A percentile compares a stretch with the other conserved stretches of the same genome.
Conservation (phyloP, 2,888 invertebrate genomes). For the Hermaeophaga mercurialis region DNA sequence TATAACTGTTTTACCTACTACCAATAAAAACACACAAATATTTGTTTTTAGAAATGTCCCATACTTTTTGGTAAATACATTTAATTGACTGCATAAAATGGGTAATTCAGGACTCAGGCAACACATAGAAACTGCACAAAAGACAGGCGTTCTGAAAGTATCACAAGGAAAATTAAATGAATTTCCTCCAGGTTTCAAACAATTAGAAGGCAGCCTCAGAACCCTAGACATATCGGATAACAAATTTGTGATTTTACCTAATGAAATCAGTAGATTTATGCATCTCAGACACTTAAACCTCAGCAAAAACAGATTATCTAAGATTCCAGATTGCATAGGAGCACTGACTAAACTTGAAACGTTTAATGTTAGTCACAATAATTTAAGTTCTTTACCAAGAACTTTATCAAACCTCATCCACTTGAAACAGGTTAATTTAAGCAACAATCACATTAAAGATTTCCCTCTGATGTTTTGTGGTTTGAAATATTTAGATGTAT, state of each 20-base stretch:
- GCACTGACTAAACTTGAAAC: constrained; percentile 75
- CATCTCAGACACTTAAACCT: constrained; percentile 75
- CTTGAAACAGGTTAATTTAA: constrained; percentile 76
- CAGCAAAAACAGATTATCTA: constrained; percentile 81
- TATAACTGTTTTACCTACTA: too few relatives aligned
- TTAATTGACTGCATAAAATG: constrained; percentile 62
- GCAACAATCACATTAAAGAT: constrained; percentile 74
- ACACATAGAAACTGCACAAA: constrained; percentile 92
- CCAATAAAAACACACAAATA: too few relatives aligned
- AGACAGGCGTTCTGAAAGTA: constrained; percentile 92
- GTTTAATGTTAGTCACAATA: constrained; percentile 81
- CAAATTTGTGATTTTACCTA: constrained; percentile 77
- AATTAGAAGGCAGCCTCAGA: constrained; percentile 72
- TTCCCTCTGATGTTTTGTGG: constrained; percentile 83
- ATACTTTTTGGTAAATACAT: not conserved
- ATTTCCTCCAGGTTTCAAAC: constrained; percentile 72
- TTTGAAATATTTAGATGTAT: constrained; percentile 80
- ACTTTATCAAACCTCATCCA: constrained; percentile 68
- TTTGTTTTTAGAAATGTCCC: not conserved
- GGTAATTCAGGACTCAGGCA: constrained; percentile 89
- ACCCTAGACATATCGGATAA: constrained; percentile 94
- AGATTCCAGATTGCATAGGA: constrained; percentile 70
- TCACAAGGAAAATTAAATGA: constrained; percentile 82
- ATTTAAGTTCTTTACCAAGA: constrained; percentile 68
- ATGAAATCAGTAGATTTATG: constrained; percentile 77